These are phyloP conservation scores for Heliangelus exortis DNA, from an alignment of 2,797 vertebrate genomes.

Conservation along the genomic window DNA sequence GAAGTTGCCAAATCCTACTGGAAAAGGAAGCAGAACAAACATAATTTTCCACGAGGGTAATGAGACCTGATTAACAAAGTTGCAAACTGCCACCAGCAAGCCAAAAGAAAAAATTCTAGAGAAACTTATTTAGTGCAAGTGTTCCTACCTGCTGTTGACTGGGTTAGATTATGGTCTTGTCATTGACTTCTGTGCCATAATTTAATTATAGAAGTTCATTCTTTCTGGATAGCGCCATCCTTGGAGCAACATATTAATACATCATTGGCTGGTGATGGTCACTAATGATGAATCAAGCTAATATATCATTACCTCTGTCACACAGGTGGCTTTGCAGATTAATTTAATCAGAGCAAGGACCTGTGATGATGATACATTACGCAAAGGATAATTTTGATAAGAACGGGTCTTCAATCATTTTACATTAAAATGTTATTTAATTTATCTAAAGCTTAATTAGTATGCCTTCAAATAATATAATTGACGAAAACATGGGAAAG, in stretches of 20 bases:
- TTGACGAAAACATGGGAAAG: background rate
- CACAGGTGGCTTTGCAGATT: conserved; percentile 75
- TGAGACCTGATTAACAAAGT: conserved; percentile 40
- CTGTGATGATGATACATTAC: conserved; percentile 67
- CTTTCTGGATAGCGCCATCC: conserved; percentile 41
- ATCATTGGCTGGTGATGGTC: conserved; percentile 69
- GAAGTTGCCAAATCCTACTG: conserved; percentile 25
- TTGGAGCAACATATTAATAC: conserved; percentile 68
- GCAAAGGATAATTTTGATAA: conserved; percentile 55
- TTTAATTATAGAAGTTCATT: conserved; percentile 60
- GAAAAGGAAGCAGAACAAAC: conserved; percentile 27
- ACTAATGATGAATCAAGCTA: conserved; percentile 74
- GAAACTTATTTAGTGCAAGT: background rate
- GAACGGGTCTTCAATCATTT: conserved; percentile 45
- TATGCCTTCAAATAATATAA: background rate
- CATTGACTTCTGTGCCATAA: conserved; percentile 34
- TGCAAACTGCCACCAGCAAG: conserved; percentile 21
- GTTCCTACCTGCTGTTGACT: conserved; percentile 22
- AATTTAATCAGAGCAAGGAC: conserved; percentile 62
- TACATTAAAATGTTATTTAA: conserved; percentile 35
- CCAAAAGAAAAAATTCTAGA: background rate
- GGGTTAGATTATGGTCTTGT: background rate
- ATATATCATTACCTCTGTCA: conserved; percentile 75
- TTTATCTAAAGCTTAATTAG: background rate
- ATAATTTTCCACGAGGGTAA: conserved; percentile 38